Conservation (phyloP, 1,140 invertebrate species). For the Bombus turneri region DNA sequence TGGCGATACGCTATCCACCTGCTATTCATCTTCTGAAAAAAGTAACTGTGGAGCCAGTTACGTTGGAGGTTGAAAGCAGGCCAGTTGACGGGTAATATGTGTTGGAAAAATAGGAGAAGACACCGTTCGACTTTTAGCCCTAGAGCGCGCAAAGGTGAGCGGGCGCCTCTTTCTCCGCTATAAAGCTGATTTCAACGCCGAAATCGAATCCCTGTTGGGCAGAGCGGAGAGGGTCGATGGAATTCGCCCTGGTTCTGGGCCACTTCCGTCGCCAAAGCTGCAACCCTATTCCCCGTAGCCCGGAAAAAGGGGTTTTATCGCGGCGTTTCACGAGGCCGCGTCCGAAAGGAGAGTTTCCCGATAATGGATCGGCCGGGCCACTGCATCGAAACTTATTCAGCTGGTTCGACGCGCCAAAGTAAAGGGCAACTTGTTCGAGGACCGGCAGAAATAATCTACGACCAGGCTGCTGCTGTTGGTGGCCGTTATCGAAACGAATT, state of each 20-base stretch:
- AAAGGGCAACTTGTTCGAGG: slow-evolving; percentile 36
- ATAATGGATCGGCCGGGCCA: slow-evolving; percentile 49
- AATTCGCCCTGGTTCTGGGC: slow-evolving; percentile 27
- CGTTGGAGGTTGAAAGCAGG: not conserved
- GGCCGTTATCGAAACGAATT: slow-evolving; percentile 9
- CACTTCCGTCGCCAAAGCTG: slow-evolving; percentile 37
- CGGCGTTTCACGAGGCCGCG: slow-evolving; percentile 45
- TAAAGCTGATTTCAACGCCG: slow-evolving; percentile 54
- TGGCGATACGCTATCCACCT: not conserved
- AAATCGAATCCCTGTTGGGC: slow-evolving; percentile 47
- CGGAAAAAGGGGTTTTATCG: slow-evolving; percentile 51
- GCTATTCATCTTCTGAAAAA: no score
- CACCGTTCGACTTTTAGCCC: slow-evolving; percentile 32
- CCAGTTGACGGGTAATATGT: not conserved
- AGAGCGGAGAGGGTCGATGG: slow-evolving; percentile 4
- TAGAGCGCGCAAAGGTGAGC: not conserved
- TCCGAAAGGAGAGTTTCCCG: slow-evolving; percentile 45
- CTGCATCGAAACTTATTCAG: slow-evolving; percentile 55
- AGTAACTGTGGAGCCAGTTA: not conserved
- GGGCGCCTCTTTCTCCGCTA: not conserved
- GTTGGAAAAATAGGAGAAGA: slow-evolving; percentile 11
- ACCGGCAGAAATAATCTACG: not conserved
- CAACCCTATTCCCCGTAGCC: not conserved
- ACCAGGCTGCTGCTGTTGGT: not conserved
- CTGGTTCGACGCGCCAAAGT: slow-evolving; percentile 3